These are phyloP conservation scores for Chrysomallon squamiferum DNA, from an alignment of 1,140 invertebrate species.

Conservation along the genomic window DNA sequence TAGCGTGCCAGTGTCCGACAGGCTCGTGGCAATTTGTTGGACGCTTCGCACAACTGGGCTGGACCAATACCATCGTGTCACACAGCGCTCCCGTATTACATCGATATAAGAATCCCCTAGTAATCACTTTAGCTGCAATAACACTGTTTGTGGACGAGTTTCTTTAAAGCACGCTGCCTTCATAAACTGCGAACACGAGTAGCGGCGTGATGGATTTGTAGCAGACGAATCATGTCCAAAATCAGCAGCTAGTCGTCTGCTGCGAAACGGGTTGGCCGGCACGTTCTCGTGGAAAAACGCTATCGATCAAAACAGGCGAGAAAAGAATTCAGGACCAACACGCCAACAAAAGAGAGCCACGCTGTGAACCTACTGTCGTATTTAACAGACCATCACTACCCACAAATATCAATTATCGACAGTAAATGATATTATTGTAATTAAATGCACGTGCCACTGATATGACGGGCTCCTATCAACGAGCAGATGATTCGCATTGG, in stretches of 20 bases:
- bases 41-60: background rate
- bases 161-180: background rate
- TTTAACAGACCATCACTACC: background rate
- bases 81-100: background rate
- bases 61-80: background rate
- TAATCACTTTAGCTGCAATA: background rate
- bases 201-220: slow-evolving; percentile 4
- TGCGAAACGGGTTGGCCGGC: background rate
- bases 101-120: slow-evolving; percentile 1
- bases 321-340: background rate
- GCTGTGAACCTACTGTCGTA: background rate
- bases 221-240: background rate
- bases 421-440: no score
- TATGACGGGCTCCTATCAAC: no score
- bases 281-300: background rate
- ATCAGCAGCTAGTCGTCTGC: background rate
- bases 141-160: background rate
- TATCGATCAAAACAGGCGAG: background rate
- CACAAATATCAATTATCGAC: no score
- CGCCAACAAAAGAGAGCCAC: background rate
- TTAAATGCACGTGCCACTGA: no score
- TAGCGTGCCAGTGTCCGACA: background rate
- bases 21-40: background rate
- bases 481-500: no score
- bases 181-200: background rate